Base-by-base conservation (phyloP, 1,140 invertebrate species). In the Scylla paramamosain region DNA sequence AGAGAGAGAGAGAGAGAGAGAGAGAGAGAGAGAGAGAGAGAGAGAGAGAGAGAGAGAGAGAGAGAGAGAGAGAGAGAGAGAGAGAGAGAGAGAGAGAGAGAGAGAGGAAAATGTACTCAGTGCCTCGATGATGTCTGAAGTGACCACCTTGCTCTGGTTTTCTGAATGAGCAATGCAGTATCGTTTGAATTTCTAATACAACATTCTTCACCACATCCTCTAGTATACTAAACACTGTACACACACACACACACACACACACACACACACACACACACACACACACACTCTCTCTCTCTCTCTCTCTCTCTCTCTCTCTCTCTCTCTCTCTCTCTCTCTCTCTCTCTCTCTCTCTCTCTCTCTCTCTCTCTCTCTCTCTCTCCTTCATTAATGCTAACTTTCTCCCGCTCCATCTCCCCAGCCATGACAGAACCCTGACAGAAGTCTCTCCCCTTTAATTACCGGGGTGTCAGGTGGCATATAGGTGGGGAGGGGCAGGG, bases 341-440 rank as follows among this genome's bases (percentile, higher is more conserved):
- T n/a, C 67, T 77, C 67, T 77, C 67, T 77, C 67, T n/a, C 20
- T 77, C 67, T 77, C 67, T 77, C 67, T n/a, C 67, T 77, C n/a
- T n/a, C 67, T n/a, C 25, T n/a, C 67, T n/a, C 67, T 77, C 67
- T n/a, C n/a, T n/a, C 67, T 77, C 67, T 77, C 67, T n/a, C 67
- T 77, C 67, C n/a, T 77, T 77, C 67, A 77, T n/a, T 25, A 77
- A 77, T 77, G 67, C 67, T 77, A 77, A 77, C 67, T 77, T 77
- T 25, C 67, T 77, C 67, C 20, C 67, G 2, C 25, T 77, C 67
- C 67, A 77, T 7, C 67, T 77, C 67, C 67, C n/a, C 20, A n/a
- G 25, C 20, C 25, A 77, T 77, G 67, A 77, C n/a, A 77, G 6
- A n/a, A 8, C 67, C 20, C 52, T 2, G 67, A 77, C 67, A n/a